Base-by-base conservation (phyloP, 2,888 invertebrate genomes). In the Epistrophe grossulariae region DNA sequence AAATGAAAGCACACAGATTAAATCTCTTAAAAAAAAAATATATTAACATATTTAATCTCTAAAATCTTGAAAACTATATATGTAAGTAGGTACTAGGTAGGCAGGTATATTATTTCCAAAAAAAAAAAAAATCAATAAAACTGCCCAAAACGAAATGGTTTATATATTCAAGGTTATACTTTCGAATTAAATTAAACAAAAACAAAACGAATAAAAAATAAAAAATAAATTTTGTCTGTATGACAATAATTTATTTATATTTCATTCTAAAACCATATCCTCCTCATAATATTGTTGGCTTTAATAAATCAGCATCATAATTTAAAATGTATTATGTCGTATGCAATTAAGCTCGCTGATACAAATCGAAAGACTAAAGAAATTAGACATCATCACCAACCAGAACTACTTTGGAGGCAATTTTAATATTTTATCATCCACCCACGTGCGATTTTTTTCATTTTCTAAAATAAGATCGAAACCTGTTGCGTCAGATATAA, bases 391-490 rank as follows among this genome's bases (percentile, higher is more conserved):
- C n/a, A n/a, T n/a, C 45, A 45, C 45, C 45, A 45, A 45, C 52
- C 62, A 38, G 11, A 79, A 60, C 70, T 60, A 70, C 80, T 76
- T 84, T 74, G 31, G 31, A 71, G 68, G 43, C 52, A 77, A 45
- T 81, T 81, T 72, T 78, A 66, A 81, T 81, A 85, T 73, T 81
- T 85, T 71, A 73, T 68, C 50, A 48, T 38, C 72, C 84, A 59
- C 84, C 84, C 77, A 81, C 45, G 8, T 45, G 45, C 13, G 45
- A 45, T 45, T 45, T 45, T 13, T 45, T 45, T 13, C 8, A 15
- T 15, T 15, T 43, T 43, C 43, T n/a, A 45, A 45, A 45, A 45
- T 45, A 45, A 45, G 45, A 45, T 45, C 81, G 52, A 52, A 85
- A 81, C 81, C 80, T 81, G 85, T 85, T 81, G 81, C 31, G 48